Conservation (phyloP, 2,797 vertebrate genomes). For the Spinus olivaceus region DNA sequence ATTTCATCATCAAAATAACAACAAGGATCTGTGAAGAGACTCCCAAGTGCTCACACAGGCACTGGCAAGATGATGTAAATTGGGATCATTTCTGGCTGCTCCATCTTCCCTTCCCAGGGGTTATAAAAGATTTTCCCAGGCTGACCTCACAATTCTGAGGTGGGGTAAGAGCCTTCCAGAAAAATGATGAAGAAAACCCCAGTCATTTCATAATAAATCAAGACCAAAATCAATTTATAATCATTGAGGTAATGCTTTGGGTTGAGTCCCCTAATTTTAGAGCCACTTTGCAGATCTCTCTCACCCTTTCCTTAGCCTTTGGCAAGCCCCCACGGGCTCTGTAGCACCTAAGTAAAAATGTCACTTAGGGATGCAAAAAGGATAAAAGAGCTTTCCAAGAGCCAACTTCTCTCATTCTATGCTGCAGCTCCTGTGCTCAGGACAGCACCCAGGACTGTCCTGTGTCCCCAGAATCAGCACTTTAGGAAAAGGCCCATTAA, state of each 20-base stretch:
- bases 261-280: neutral
- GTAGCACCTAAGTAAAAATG: neutral
- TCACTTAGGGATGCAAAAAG: neutral
- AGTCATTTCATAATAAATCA: neutral
- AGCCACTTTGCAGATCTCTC: neutral
- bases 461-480: neutral
- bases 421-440: neutral
- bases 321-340: neutral
- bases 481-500: neutral
- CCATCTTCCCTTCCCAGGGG: neutral
- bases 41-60: neutral
- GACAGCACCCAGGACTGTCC: neutral
- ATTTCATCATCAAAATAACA: neutral
- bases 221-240: neutral
- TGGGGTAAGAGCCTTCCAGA: neutral
- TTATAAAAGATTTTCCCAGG: neutral
- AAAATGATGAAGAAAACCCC: neutral
- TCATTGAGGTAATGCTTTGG: neutral
- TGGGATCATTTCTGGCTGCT: neutral
- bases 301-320: neutral
- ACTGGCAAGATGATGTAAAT: neutral
- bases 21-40: neutral
- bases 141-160: neutral
- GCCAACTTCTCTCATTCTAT: rapidly evolving
- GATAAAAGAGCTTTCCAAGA: neutral